Base-by-base conservation (phyloP, 30 jellyfish, hydroid and myxozoan genomes). In the Chrysaora quinquecirrha region DNA sequence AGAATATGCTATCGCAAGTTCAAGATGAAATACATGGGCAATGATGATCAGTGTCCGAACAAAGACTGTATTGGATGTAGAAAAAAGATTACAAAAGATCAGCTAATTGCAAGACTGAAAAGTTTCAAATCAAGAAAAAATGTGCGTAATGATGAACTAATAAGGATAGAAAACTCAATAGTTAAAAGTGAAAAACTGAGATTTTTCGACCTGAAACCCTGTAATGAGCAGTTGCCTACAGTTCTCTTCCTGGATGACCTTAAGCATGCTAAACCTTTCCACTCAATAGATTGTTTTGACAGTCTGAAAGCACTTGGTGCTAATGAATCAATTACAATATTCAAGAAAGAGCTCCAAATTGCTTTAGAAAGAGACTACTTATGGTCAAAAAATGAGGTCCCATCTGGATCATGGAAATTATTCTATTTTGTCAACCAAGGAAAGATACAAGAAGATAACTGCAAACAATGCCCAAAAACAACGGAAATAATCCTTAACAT, bases 351-450 rank as follows among this genome's bases (percentile, higher is more conserved):
- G 46, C 56, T 82, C 23, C 10, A 16, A 7, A 33, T 21, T 9
- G 79, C 48, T 11, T 47, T 82, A 1, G 35, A 73, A 0, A 56
- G 43, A 31, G 83, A 64, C 11, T 61, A 58, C 73, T 35, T 71
- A 1, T 85, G 96, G 96, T 75, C 89, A 30, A 24, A 35, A 22
- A 85, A 85, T 68, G 85, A 85, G 3, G 74, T 33, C 1, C 63
- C 67, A 2, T 6, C 30, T 16, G 96, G 96, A 22, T 21, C 20
- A 0, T 85, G 96, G 96, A 85, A 49, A 33, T 74, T 85, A 43
- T 85, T 71, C 22, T 75, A 85, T 34, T 50, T 85, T 20, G 61
- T 33, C 70, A 85, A 85, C 67, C 96, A 85, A 67, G 96, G 96
- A 24, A 16, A 18, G 0, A 67, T 14, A 29, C 81, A 63, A 33